phyloP scores from a whole-genome alignment of 2,888 invertebrate genomes.

The Patella depressa region DNA sequence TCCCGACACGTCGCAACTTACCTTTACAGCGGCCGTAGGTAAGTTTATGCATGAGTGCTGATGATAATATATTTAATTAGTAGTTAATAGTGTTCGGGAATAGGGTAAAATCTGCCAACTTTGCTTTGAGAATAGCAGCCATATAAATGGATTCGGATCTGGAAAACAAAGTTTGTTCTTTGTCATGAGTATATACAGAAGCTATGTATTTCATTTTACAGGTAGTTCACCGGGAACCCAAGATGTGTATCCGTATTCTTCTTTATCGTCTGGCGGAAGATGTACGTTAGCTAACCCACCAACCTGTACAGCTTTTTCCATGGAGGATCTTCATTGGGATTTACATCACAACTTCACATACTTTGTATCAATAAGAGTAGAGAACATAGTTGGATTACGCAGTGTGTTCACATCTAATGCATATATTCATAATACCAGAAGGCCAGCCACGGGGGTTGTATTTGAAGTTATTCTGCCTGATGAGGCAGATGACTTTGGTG shows the following conservation, averaged over 20 bases:
- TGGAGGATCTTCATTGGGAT: not conserved
- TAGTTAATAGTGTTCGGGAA: too few relatives aligned
- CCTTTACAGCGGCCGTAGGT: slow-evolving; percentile 42
- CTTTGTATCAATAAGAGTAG: not conserved
- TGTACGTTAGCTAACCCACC: not conserved
- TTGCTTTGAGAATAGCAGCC: too few relatives aligned
- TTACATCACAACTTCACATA: not conserved
- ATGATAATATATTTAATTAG: not conserved
- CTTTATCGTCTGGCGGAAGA: too few relatives aligned
- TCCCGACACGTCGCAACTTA: slow-evolving; percentile 35
- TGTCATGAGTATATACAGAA: too few relatives aligned
- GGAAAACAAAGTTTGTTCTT: too few relatives aligned
- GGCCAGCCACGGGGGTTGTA: not conserved
- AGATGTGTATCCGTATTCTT: too few relatives aligned
- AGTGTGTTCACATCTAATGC: not conserved
- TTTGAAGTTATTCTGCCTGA: not conserved
- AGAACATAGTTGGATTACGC: not conserved
- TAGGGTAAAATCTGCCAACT: too few relatives aligned
- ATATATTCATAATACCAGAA: not conserved
- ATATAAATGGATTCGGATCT: too few relatives aligned
- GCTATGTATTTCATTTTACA: too few relatives aligned
- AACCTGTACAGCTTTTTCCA: not conserved
- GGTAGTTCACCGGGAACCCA: too few relatives aligned
- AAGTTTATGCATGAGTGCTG: not conserved
- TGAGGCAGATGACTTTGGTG: not conserved